Percentiles rank a stretch among this genome's conserved stretches.
Conservation (phyloP, 2,888 invertebrate species). For the Pristionchus fissidentatus region DNA sequence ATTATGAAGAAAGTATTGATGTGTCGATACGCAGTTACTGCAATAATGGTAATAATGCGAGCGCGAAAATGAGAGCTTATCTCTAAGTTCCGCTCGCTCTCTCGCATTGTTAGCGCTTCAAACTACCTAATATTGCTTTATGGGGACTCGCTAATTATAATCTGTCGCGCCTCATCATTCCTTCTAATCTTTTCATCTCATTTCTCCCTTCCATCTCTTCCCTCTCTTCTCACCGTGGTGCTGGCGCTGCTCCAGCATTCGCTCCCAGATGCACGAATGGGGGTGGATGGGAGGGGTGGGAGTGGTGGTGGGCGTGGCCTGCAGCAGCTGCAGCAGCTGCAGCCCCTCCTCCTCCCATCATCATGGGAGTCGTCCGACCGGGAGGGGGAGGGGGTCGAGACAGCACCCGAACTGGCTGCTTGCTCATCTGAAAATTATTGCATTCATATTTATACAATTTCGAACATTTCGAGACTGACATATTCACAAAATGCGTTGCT, state of each 20-base stretch:
- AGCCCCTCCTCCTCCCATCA: constrained; percentile 7
- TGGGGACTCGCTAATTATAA: neutral
- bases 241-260: neutral
- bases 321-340: neutral
- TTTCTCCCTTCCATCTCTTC: neutral
- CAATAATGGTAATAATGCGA: too few relatives aligned
- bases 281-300: neutral
- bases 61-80: too few relatives aligned
- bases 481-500: too few relatives aligned
- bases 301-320: neutral
- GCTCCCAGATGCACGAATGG: constrained; percentile 19
- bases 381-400: constrained; percentile 10
- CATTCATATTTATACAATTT: neutral
- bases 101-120: too few relatives aligned
- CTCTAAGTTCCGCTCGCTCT: too few relatives aligned
- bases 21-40: too few relatives aligned
- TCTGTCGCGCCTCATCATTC: neutral
- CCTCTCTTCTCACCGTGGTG: constrained; percentile 5
- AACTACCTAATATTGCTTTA: too few relatives aligned
- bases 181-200: neutral
- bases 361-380: neutral
- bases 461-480: too few relatives aligned
- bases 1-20: too few relatives aligned
- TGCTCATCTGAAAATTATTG: constrained; percentile 34
- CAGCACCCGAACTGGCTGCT: constrained; percentile 47